Conservation (phyloP, 2,888 invertebrate genomes). For the Papilio gigon region DNA sequence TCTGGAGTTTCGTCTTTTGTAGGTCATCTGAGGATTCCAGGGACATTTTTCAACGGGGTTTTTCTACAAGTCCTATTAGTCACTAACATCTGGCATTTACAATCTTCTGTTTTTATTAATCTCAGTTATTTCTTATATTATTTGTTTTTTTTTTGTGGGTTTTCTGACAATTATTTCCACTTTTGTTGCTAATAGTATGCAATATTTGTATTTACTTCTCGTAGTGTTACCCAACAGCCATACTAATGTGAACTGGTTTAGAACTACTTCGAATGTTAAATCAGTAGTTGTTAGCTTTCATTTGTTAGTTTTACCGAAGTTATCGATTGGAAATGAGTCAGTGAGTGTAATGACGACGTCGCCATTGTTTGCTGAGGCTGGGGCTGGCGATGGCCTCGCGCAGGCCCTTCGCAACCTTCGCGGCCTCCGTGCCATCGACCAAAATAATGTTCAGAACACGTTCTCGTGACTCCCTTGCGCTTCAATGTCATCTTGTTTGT, state of each 20-base stretch:
- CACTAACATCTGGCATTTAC: slow-evolving; percentile 21
- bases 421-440: slow-evolving; percentile 70
- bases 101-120: slow-evolving; percentile 12
- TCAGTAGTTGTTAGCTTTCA: slow-evolving; percentile 8
- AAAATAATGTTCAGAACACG: slow-evolving; percentile 65
- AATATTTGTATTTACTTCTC: background rate
- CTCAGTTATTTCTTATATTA: background rate
- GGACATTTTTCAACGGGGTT: slow-evolving; percentile 12
- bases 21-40: slow-evolving; percentile 8
- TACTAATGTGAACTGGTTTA: background rate
- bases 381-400: slow-evolving; percentile 61
- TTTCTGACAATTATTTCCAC: background rate
- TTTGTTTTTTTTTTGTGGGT: background rate
- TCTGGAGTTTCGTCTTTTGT: background rate
- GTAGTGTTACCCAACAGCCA: background rate
- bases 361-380: slow-evolving; percentile 41
- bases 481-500: slow-evolving; percentile 46
- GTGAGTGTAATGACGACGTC: slow-evolving; percentile 39
- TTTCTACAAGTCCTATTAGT: slow-evolving; percentile 15
- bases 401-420: slow-evolving; percentile 76
- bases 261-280: too few species aligned
- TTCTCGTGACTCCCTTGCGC: slow-evolving; percentile 53
- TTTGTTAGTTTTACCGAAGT: slow-evolving; percentile 18
- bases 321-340: slow-evolving; percentile 39
- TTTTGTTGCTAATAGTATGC: background rate